These are phyloP conservation scores for Eupelmus urozonus DNA, from an alignment of 2,888 invertebrate genomes.

Conservation along the genomic window DNA sequence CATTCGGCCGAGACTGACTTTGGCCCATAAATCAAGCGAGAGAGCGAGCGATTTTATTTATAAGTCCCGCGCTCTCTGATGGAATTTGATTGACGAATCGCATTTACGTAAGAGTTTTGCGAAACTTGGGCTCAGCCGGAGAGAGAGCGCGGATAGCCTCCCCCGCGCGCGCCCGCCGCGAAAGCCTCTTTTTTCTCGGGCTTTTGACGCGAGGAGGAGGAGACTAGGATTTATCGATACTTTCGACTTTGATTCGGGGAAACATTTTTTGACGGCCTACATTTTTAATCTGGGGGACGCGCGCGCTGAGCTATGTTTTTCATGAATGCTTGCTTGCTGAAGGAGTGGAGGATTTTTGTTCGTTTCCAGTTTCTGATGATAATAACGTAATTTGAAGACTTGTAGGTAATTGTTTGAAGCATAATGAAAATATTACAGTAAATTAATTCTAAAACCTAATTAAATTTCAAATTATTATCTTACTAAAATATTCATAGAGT, in stretches of 20 bases:
- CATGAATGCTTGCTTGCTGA: no score
- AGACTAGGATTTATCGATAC: slow-evolving; percentile 46
- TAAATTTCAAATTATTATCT: no score
- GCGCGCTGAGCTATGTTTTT: no score
- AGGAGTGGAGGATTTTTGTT: no score
- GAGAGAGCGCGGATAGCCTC: no score
- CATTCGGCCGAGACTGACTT: slow-evolving; percentile 58
- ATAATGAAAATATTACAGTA: no score
- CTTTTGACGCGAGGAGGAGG: not conserved
- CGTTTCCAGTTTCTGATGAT: no score
- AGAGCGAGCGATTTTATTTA: slow-evolving; percentile 53
- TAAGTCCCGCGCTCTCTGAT: slow-evolving; percentile 47
- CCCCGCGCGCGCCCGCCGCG: slow-evolving; percentile 57
- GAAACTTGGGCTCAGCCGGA: slow-evolving; percentile 50
- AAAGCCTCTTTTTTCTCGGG: not conserved
- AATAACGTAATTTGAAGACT: no score
- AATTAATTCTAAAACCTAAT: no score
- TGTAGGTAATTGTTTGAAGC: no score
- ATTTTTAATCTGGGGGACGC: no score
- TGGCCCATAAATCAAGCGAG: slow-evolving; percentile 51
- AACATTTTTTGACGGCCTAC: not conserved
- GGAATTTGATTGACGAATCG: slow-evolving; percentile 59
- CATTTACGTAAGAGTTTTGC: slow-evolving; percentile 57
- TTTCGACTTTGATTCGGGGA: slow-evolving; percentile 33
- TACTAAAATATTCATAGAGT: no score